Conservation (phyloP, 1,140 invertebrate species). For the Asobara japonica region DNA sequence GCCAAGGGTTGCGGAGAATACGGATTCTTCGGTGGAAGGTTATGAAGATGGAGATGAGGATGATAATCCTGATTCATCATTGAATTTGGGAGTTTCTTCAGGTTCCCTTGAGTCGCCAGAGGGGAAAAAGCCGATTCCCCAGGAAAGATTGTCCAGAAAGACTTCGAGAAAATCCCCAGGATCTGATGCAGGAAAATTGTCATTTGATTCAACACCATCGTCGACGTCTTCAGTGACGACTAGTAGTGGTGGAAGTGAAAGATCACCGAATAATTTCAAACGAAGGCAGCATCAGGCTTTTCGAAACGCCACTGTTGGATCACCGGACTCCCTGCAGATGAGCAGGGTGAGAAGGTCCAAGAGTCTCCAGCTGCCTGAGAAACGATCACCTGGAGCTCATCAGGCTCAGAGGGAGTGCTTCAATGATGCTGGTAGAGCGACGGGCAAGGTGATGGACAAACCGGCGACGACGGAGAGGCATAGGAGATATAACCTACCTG, state of each 20-base stretch:
- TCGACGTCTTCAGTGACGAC: constrained; percentile 64
- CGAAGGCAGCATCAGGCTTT: constrained; percentile 52
- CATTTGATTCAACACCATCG: constrained; percentile 63
- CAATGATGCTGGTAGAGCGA: constrained; percentile 55
- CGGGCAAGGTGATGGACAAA: constrained; percentile 59
- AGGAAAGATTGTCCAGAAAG: constrained; percentile 61
- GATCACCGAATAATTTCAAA: constrained; percentile 59
- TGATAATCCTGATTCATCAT: constrained; percentile 65
- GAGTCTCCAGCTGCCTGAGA: constrained; percentile 70
- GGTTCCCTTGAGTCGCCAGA: constrained; percentile 52
- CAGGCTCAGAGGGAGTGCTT: constrained; percentile 49
- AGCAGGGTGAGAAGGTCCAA: constrained; percentile 67
- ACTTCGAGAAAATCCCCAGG: constrained; percentile 62
- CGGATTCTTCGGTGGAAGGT: constrained; percentile 69
- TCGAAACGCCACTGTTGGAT: constrained; percentile 52
- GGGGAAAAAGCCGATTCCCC: constrained; percentile 43
- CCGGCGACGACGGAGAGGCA: constrained; percentile 38
- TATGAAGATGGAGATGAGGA: constrained; percentile 71
- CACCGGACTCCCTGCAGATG: constrained; percentile 59
- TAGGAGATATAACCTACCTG: constrained; percentile 51
- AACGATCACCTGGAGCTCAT: constrained; percentile 59
- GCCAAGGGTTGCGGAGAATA: constrained; percentile 69
- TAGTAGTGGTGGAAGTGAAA: constrained; percentile 56
- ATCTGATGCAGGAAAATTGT: constrained; percentile 60
- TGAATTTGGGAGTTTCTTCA: constrained; percentile 56